phyloP scores from a whole-genome alignment of 2,113 vertebrate species.

The Megatriorchis doriae region DNA sequence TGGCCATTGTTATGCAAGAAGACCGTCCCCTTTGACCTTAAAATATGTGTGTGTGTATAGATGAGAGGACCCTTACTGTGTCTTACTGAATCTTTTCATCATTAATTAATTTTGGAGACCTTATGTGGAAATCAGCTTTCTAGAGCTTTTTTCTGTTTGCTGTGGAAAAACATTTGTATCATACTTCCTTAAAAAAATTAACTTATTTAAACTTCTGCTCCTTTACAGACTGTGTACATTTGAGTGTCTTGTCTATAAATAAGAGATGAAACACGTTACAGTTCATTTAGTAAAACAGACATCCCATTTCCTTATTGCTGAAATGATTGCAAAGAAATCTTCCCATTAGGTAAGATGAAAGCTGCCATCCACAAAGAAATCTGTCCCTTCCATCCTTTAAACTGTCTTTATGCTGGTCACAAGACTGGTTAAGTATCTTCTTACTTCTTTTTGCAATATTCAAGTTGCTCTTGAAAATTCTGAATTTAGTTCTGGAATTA shows the following conservation, averaged over 20 bases:
- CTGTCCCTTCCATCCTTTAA: neutral
- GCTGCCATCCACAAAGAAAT: neutral
- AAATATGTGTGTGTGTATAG: slow-evolving; percentile 33
- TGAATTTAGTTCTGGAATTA: neutral
- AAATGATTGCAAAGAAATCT: neutral
- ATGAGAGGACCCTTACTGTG: slow-evolving; percentile 61
- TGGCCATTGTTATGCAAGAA: slow-evolving; percentile 47
- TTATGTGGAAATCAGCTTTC: neutral
- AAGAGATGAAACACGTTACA: neutral
- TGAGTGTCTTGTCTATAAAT: neutral
- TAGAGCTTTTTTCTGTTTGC: neutral
- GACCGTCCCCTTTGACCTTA: slow-evolving; percentile 50
- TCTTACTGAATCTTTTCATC: neutral
- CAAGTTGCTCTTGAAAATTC: neutral
- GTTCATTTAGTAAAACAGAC: neutral
- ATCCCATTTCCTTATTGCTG: neutral
- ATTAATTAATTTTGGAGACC: slow-evolving; percentile 24
- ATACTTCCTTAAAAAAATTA: neutral
- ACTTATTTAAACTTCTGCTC: neutral
- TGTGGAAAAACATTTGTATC: neutral
- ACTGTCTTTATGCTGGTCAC: neutral
- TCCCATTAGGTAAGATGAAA: neutral
- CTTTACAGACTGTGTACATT: neutral
- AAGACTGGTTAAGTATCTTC: neutral
- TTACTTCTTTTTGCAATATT: neutral